Conservation (phyloP, 2,113 vertebrate genomes). For the Chroicocephalus ridibundus region DNA sequence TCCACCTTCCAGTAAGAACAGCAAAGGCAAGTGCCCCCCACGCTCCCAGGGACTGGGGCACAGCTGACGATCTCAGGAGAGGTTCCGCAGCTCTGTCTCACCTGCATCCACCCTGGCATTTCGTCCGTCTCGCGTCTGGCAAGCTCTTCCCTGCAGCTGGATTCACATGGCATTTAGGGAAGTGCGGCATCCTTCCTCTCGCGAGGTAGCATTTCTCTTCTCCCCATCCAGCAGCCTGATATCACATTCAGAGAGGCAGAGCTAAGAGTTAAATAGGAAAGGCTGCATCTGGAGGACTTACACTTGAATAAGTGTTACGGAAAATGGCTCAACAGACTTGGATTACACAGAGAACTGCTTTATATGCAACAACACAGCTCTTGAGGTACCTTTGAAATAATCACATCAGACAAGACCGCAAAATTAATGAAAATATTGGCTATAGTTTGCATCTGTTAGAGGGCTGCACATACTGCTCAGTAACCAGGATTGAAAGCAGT, state of each 20-base stretch:
- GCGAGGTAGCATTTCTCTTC: neutral
- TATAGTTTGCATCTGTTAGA: neutral
- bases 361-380: neutral
- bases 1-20: neutral
- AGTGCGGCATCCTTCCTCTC: rapidly evolving
- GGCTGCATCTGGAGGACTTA: neutral
- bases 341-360: neutral
- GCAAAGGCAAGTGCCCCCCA: neutral
- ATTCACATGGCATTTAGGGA: neutral
- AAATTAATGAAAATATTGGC: neutral
- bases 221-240: neutral
- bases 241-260: neutral
- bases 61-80: neutral
- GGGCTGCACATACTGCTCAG: neutral
- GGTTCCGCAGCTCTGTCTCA: neutral
- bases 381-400: neutral
- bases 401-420: neutral
- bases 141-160: neutral
- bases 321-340: neutral
- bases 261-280: neutral
- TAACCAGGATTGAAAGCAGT: neutral
- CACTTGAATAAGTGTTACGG: neutral
- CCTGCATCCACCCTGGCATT: neutral
- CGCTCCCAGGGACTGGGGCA: neutral
- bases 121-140: neutral